Evolutionary conservation across 2,113 vertebrate species (phyloP).

Genomic region (Anseranas semipalmata): DNA sequence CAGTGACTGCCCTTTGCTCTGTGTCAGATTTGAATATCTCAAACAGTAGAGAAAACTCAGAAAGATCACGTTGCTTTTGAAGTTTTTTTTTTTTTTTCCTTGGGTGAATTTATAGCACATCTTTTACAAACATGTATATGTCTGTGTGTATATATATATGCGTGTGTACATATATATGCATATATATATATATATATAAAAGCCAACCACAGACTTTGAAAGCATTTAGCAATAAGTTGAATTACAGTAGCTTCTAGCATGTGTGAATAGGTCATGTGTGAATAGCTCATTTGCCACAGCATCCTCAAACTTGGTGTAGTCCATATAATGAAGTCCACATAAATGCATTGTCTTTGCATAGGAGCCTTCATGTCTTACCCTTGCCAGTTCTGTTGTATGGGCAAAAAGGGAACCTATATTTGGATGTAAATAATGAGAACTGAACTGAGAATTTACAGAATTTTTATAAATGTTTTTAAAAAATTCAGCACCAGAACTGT

Average conservation of each 20-base stretch:
- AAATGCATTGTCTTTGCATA: not conserved
- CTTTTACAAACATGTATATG: constrained; percentile 24
- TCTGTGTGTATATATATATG: not conserved
- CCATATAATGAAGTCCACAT: too few relatives aligned
- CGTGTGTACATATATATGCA: not conserved
- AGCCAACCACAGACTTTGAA: constrained; percentile 55
- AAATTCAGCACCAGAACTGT: constrained; percentile 23
- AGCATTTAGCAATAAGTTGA: constrained; percentile 75
- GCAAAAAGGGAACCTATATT: not conserved
- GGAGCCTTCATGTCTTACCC: not conserved
- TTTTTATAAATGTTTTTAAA: constrained; percentile 63
- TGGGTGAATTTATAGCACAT: constrained; percentile 49
- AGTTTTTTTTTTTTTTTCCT: not conserved
- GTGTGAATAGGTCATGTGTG: constrained; percentile 45
- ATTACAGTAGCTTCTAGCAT: constrained; percentile 67
- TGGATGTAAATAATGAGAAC: constrained; percentile 48
- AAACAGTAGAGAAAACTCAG: constrained; percentile 27
- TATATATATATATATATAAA: not conserved
- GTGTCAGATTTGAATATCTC: constrained; percentile 19
- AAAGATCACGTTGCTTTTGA: not conserved
- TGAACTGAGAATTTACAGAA: constrained; percentile 41
- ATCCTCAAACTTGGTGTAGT: not conserved
- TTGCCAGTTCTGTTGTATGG: not conserved
- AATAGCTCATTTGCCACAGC: constrained; percentile 48
- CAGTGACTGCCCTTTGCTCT: not conserved